Base-by-base conservation (phyloP, 1,140 invertebrate species). In the Pseudomyrmex flavicornis region DNA sequence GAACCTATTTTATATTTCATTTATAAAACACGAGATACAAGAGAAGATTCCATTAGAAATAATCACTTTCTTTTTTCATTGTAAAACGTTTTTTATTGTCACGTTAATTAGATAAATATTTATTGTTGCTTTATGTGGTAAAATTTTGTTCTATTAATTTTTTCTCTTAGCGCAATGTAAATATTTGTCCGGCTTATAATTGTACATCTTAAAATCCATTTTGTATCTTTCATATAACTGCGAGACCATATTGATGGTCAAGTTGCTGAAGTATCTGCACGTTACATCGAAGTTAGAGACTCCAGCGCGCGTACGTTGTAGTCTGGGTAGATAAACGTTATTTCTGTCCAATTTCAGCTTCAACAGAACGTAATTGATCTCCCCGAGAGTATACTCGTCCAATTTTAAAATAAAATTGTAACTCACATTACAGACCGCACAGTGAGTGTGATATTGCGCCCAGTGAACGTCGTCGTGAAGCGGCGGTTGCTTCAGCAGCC, bases 181-280 rank as follows among this genome's bases (percentile, higher is more conserved):
- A 84, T 94, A 94, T 15, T 82, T 84, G 17, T 91, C 79, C 44
- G 90, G 76, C 52, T 92, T 82, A 35, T 94, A 94, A 84, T 93
- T 74, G 79, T 93, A 95, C 90, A 94, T 94, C 65, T 94, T 90
- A 82, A 95, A 94, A 46, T 95, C 94, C 5, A 93, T 84, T 85
- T 90, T 91, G 59, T 94, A 95, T 62, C 87, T 91, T 48, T 91
- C 72, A 10, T 94, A 93, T 48, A 94, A 87, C 85, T 88, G 88
- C 2, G 90, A 56, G 46, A 93, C 79, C 17, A 88, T 86, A 46
- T 91, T 84, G 15, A 83, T 70, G 1, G 91, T 85, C n/a, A 95
- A 68, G 54, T 86, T 80, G 69, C 89, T 86, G 48, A 95, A 93
- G 74, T 95, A 95, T 83, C 89, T 88, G 84, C 94, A 95, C 4